phyloP scores from a whole-genome alignment of 2,797 vertebrate species.

The Meriones psammophilus region DNA sequence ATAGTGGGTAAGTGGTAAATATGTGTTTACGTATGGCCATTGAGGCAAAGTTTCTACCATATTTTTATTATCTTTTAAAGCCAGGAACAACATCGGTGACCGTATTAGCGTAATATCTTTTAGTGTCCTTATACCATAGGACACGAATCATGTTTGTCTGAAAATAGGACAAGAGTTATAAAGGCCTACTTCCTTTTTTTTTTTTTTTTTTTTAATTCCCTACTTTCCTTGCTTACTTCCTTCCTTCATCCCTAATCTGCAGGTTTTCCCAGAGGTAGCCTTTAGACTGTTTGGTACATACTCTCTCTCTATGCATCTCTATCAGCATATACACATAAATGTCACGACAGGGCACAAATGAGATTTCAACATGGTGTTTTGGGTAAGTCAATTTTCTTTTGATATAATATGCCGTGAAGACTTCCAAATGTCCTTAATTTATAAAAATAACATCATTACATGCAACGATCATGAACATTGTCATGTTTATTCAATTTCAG shows the following conservation, averaged over 20 bases:
- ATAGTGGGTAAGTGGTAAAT: constrained; percentile 91
- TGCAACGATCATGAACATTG: not conserved
- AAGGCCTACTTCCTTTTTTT: not conserved
- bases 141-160: not conserved
- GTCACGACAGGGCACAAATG: not conserved
- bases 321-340: not conserved
- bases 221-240: not conserved
- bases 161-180: too few relatives aligned
- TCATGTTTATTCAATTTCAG: constrained; percentile 16
- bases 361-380: not conserved
- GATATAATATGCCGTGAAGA: not conserved
- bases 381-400: not conserved
- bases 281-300: not conserved
- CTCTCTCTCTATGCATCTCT: not conserved
- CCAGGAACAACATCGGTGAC: not conserved
- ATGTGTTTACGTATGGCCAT: constrained; percentile 61
- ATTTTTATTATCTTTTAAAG: constrained; percentile 41
- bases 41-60: not conserved
- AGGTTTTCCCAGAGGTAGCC: not conserved
- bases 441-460: constrained; percentile 34
- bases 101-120: not conserved
- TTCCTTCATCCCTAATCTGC: not conserved
- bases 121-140: not conserved
- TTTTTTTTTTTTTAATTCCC: not conserved
- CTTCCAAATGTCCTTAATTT: constrained; percentile 23